Evolutionary conservation across 2,888 invertebrate species (phyloP).

Genomic region (Melipona bicolor): DNA sequence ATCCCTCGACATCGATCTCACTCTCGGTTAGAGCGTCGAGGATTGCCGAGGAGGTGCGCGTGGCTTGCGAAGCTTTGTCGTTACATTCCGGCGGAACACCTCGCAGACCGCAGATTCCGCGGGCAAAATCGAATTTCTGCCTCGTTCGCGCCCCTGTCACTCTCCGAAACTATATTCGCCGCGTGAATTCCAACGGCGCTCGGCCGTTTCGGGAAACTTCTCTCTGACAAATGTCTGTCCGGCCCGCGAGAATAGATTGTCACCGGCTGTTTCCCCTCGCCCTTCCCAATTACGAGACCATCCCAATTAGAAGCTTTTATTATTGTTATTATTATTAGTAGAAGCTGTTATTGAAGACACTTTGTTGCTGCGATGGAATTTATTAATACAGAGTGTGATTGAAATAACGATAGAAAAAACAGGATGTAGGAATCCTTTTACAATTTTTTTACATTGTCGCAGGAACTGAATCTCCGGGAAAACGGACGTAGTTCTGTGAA

Average conservation of each 20-base stretch:
- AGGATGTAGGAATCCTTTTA: too few species aligned
- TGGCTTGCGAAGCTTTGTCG: slow-evolving; percentile 29
- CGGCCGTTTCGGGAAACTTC: slow-evolving; percentile 52
- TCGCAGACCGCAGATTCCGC: slow-evolving; percentile 24
- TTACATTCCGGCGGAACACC: slow-evolving; percentile 25
- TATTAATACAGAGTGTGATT: too few species aligned
- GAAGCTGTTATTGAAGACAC: background rate
- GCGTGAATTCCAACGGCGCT: slow-evolving; percentile 29
- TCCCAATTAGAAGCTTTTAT: slow-evolving; percentile 11
- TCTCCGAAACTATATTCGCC: slow-evolving; percentile 40
- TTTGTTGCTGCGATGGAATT: background rate
- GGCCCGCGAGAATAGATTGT: slow-evolving; percentile 45
- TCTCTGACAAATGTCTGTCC: slow-evolving; percentile 51
- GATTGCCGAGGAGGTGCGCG: slow-evolving; percentile 4
- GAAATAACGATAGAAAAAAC: too few species aligned
- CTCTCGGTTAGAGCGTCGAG: background rate
- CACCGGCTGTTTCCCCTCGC: slow-evolving; percentile 23
- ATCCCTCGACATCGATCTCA: background rate
- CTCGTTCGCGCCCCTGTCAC: slow-evolving; percentile 29
- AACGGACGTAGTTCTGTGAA: too few species aligned
- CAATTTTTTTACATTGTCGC: too few species aligned
- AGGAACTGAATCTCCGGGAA: too few species aligned
- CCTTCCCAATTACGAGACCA: slow-evolving; percentile 17
- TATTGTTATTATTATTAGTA: too few species aligned
- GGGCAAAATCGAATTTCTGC: slow-evolving; percentile 47